phyloP scores from a whole-genome alignment of 2,888 invertebrate genomes.

The Candidula unifasciata region DNA sequence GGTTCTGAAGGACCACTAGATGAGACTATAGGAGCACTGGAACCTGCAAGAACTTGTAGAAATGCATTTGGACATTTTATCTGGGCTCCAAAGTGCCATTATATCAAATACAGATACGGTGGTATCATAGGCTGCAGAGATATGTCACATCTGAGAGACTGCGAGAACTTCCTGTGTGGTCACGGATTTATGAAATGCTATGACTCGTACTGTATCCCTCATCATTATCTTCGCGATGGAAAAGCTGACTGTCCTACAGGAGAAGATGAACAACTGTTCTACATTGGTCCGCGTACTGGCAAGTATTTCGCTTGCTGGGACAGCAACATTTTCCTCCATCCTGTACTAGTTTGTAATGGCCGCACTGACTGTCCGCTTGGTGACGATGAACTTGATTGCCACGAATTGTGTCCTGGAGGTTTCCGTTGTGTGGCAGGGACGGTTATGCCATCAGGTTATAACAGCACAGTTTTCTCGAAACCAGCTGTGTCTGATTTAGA shows the following conservation, averaged over 20 bases:
- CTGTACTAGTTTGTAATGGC: conserved; percentile 41
- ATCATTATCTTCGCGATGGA: conserved; percentile 14
- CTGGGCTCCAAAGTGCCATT: background rate
- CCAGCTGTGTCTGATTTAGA: conserved; percentile 22
- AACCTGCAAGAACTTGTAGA: background rate
- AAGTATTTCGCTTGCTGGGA: conserved; percentile 39
- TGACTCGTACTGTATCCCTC: conserved; percentile 22
- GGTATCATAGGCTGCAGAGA: background rate
- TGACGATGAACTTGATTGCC: conserved; percentile 37
- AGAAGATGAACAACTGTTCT: background rate
- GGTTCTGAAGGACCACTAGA: conserved; percentile 13
- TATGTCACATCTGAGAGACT: conserved; percentile 13
- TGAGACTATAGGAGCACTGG: conserved; percentile 9
- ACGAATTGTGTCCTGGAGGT: conserved; percentile 14
- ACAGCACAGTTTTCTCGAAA: background rate
- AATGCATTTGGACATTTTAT: background rate
- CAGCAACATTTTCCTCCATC: conserved; percentile 32
- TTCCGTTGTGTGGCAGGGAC: conserved; percentile 7
- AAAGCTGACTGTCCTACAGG: background rate
- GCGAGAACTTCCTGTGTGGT: background rate
- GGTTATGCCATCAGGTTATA: conserved; percentile 1
- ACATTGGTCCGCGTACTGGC: background rate
- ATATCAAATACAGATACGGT: background rate
- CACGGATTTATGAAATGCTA: conserved; percentile 26
- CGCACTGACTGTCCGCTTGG: conserved; percentile 30